phyloP scores from a whole-genome alignment of 2,888 invertebrate species.

The Pollenia labialis region DNA sequence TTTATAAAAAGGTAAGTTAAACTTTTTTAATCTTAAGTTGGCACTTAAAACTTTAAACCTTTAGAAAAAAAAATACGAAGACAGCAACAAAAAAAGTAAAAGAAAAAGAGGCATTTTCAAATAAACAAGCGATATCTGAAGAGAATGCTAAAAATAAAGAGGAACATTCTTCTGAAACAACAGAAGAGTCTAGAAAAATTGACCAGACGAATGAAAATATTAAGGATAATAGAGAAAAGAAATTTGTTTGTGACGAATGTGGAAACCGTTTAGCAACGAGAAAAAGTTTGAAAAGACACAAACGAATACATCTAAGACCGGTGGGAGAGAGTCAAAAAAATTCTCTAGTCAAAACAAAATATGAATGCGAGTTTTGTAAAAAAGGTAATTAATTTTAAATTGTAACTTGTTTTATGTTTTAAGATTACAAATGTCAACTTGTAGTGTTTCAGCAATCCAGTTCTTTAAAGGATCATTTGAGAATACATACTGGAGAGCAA shows the following conservation, averaged over 20 bases:
- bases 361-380: constrained; percentile 73
- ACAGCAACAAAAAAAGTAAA: constrained; percentile 4
- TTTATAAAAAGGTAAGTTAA: constrained; percentile 24
- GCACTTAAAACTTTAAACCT: background rate
- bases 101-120: background rate
- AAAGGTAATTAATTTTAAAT: constrained; percentile 66
- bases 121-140: background rate
- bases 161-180: background rate
- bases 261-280: constrained; percentile 77
- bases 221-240: constrained; percentile 68
- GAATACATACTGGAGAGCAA: constrained; percentile 85
- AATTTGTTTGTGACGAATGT: constrained; percentile 78
- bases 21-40: background rate
- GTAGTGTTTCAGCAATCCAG: constrained; percentile 85
- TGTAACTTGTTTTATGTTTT: background rate
- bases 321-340: constrained; percentile 47
- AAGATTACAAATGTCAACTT: background rate
- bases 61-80: constrained; percentile 30
- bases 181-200: background rate
- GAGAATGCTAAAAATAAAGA: background rate
- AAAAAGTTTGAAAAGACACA: constrained; percentile 78
- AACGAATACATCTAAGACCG: constrained; percentile 77
- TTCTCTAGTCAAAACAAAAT: constrained; percentile 46
- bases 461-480: constrained; percentile 86
- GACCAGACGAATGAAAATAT: background rate